Base-by-base conservation (phyloP, 2,113 vertebrate species). In the Anas platyrhynchos region DNA sequence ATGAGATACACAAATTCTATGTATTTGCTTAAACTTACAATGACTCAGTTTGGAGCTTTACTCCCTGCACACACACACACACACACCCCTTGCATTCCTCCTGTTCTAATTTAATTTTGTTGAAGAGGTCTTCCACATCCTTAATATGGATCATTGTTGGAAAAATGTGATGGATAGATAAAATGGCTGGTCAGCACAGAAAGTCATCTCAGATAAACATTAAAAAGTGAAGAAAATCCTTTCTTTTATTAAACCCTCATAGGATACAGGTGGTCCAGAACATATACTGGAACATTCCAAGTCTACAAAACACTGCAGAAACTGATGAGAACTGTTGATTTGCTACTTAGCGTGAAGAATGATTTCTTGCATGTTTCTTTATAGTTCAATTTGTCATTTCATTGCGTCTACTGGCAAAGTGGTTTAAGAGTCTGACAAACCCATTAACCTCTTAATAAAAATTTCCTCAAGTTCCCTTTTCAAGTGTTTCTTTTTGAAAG, bases 361-460 rank as follows among this genome's bases (percentile, higher is more conserved):
- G 23, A 77, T 95, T 89, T 66, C 46, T 67, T 86, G 8, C 69
- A 34, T 25, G 25, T 66, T 92, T 52, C 54, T 83, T 85, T 69
- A 76, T 44, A 59, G 59, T 59, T 71, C 79, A 31, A 32, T 86
- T 59, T 91, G 46, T 93, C 87, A 91, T 94, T 93, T 59, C 65
- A 66, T 69, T 63, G 75, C 85, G 31, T 58, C 50, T 46, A 10
- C 58, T 54, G 63, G 67, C 74, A 82, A 62, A 50, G 32, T 77
- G 67, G 87, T 85, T 94, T 83, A 85, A 36, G 71, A 73, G 71
- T 26, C 84, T 95, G 87, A 76, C 75, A 85, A 88, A 88, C 63
- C 69, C 55, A 83, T 94, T 92, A 93, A 91, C 78, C 38, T 95
- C 82, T 72, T 92, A 74, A 85, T 52, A 84, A 78, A 27, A 59